These are phyloP conservation scores for Megaceryle alcyon DNA, from an alignment of 2,797 vertebrate species.

Conservation along the genomic window DNA sequence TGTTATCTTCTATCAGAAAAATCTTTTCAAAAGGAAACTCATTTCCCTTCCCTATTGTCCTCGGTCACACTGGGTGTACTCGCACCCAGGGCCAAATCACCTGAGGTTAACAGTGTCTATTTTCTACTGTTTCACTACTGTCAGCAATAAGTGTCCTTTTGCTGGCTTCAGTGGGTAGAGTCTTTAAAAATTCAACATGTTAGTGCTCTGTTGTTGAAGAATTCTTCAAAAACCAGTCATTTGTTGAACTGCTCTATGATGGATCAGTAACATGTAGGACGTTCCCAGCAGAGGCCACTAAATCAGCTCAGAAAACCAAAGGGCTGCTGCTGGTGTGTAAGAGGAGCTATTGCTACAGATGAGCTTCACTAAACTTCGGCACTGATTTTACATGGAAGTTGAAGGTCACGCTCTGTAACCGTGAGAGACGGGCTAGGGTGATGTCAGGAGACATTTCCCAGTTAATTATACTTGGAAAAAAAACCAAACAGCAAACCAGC, in stretches of 20 bases:
- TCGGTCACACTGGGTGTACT: neutral
- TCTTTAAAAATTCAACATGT: neutral
- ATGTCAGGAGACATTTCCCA: neutral
- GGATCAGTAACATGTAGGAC: neutral
- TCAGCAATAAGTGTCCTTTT: neutral
- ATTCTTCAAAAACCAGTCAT: neutral
- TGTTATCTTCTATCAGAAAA: neutral
- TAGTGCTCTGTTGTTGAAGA: neutral
- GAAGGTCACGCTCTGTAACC: neutral
- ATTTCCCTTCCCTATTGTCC: neutral
- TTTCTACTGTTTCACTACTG: no score
- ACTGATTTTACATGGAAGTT: neutral
- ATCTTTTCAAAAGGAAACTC: neutral
- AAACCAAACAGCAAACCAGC: neutral
- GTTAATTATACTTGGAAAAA: neutral
- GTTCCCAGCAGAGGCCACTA: neutral
- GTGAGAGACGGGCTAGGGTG: neutral
- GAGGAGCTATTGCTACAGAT: rapidly evolving
- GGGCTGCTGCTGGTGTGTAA: neutral
- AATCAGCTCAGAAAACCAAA: neutral
- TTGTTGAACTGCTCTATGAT: neutral
- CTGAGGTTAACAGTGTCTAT: neutral
- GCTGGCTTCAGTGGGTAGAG: neutral
- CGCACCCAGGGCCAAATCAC: neutral
- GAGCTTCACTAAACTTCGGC: neutral